Conservation (phyloP, 2,888 invertebrate genomes). For the Panzeria rudis region DNA sequence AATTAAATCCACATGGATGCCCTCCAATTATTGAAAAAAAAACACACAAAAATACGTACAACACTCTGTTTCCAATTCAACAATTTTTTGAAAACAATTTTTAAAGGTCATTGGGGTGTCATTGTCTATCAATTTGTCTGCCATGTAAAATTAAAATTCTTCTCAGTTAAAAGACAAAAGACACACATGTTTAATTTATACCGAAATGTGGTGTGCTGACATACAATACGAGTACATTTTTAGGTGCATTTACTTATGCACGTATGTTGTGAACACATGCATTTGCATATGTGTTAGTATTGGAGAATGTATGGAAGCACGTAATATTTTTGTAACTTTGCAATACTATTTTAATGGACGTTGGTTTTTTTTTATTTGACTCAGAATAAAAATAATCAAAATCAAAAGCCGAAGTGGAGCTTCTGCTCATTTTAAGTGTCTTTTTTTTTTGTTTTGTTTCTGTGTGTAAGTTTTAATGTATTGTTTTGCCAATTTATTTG, state of each 20-base stretch:
- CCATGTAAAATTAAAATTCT: slow-evolving; percentile 70
- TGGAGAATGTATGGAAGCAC: background rate
- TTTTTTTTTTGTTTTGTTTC: slow-evolving; percentile 14
- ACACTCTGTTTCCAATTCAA: slow-evolving; percentile 9
- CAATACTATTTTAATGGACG: slow-evolving; percentile 3
- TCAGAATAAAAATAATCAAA: slow-evolving; percentile 56
- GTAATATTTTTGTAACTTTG: slow-evolving; percentile 1
- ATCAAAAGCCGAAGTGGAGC: slow-evolving; percentile 53
- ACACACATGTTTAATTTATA: slow-evolving; percentile 35
- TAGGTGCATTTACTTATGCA: background rate
- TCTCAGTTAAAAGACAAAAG: slow-evolving; percentile 41
- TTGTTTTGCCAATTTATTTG: slow-evolving; percentile 60
- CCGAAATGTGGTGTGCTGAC: slow-evolving; percentile 22
- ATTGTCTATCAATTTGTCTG: slow-evolving; percentile 70
- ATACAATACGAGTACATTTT: background rate
- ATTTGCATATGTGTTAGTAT: slow-evolving; percentile 1
- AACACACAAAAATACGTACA: slow-evolving; percentile 15
- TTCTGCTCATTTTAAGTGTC: slow-evolving; percentile 45
- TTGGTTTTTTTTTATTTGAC: slow-evolving; percentile 22
- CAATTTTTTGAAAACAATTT: slow-evolving; percentile 30
- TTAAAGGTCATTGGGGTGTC: slow-evolving; percentile 70
- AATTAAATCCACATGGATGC: slow-evolving; percentile 31
- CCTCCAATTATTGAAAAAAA: slow-evolving; percentile 44
- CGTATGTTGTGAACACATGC: background rate
- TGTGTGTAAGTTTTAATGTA: slow-evolving; percentile 24